Evolutionary conservation across 92 coral and sea anemone species (phyloP), one percentile per base, ranked within the genome.

Genomic region (Phenganax subtilis): DNA sequence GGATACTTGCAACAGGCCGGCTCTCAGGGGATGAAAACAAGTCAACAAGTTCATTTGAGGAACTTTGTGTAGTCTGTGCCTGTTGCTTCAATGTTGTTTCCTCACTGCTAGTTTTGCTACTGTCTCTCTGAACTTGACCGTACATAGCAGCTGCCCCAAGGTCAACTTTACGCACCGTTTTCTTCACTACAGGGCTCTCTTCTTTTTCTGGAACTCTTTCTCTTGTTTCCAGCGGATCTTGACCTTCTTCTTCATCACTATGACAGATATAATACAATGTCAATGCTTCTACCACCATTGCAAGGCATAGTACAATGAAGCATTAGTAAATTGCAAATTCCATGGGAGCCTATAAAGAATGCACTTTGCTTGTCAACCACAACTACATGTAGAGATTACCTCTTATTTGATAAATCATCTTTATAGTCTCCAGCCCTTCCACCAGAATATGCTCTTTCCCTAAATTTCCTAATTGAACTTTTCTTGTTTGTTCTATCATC

Each of bases 361-460:
- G 47, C 47, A 37, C 2, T 37, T 37, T 37, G 47, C 47, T 5
- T 5, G 5, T 37, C 47, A 37, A 37, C 47, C 47, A 37, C 5
- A 37, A 37, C 67, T 12, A 17, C 67, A 8, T 9, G 10, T 52
- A 9, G 1, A 29, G 54, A 15, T 6, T 58, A 57, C 81, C 68
- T 76, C 51, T 76, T 76, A 59, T 28, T 59, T 9, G 81, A 76
- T 6, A 57, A 58, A n/a, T 79, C 83, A 51, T 94, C 98, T 88
- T 76, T 91, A 87, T 76, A 94, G 30, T 88, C 91, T 79, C 73
- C 73, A 29, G 16, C 73, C 73, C 47, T 68, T 1, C 84, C 85
- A 28, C 98, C 98, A 89, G 98, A 94, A 55, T 96, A 96, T 55
- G 94, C 87, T 64, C 91, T 80, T 83, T 90, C 98, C 51, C 90